These are phyloP conservation scores for Macrotis lagotis DNA, from an alignment of 2,113 vertebrate species.

Conservation along the genomic window DNA sequence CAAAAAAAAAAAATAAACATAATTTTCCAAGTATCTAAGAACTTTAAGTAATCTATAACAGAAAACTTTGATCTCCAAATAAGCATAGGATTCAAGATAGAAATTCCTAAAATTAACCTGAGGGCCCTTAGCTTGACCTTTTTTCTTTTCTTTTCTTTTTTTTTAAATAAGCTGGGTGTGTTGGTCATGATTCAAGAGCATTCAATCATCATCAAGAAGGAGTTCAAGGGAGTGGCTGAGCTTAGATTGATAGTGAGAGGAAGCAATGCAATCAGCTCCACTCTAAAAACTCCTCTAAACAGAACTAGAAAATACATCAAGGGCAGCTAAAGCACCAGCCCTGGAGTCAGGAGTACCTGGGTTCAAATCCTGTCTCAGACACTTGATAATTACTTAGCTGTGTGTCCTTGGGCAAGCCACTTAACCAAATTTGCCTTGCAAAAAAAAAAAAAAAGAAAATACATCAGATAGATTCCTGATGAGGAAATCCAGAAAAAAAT, in stretches of 20 bases:
- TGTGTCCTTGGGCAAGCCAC: no score
- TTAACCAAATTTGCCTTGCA: no score
- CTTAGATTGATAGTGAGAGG: neutral
- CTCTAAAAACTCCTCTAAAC: neutral
- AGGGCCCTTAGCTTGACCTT: neutral
- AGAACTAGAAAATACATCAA: neutral
- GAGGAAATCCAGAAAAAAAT: neutral
- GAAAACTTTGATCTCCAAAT: neutral
- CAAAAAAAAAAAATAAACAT: no score
- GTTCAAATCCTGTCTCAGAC: no score
- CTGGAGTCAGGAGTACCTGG: no score
- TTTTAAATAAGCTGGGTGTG: neutral
- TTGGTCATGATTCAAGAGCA: neutral
- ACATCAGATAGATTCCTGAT: no score
- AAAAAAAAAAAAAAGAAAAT: no score
- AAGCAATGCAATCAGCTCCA: neutral
- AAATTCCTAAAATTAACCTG: neutral
- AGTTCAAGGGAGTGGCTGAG: neutral
- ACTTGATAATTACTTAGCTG: no score
- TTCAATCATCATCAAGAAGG: neutral
- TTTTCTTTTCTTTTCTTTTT: no score
- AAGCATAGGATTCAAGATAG: neutral
- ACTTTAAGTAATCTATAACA: neutral
- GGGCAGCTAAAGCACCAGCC: no score
- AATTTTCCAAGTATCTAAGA: neutral